Base-by-base conservation (phyloP, 2,797 vertebrate genomes). In the Phrynocephalus vlangalii region DNA sequence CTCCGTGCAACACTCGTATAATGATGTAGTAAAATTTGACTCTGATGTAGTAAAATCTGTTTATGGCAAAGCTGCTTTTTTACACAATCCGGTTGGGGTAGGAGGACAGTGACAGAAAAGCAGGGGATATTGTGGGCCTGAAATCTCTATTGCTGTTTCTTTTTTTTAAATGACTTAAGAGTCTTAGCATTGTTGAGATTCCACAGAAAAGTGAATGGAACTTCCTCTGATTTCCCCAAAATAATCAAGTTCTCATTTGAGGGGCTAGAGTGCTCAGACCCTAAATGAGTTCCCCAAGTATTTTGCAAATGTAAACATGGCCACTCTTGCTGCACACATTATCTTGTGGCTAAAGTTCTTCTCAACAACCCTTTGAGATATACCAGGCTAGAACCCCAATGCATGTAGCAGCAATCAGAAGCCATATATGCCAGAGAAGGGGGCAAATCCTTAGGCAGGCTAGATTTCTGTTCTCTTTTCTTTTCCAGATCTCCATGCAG, bases 1-100 rank as follows among this genome's bases (percentile, higher is more conserved):
- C 93, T 94, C 95, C 72, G 71, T 94, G 94, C 95, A 96, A 96
- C 94, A 87, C 94, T 95, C 93, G 87, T 88, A 94, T 97, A 97
- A 97, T 97, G 96, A 97, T 97, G 95, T 90, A 94, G 95, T 97
- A 97, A 97, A 97, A 97, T 96, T 96, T 97, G 96, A 97, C 96
- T 96, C 96, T 97, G 96, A 97, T 97, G 97, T 96, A 97, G 96
- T 97, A 97, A 97, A 97, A 96, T 96, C 96, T 96, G 96, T 97
- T 97, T 97, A 97, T 96, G 92, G 94, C 92, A 94, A 97, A 95
- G 90, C 95, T 94, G 93, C 86, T 95, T 93, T 97, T 97, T 96
- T 95, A 96, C 94, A 94, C 95, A 91, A 93, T 96, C 92, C 95
- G 94, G 93, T 95, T 77, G 66, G 91, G 89, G 90, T 92, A 91